These are phyloP conservation scores for Cheilosia vernalis DNA, from an alignment of 2,888 invertebrate genomes.

Conservation along the genomic window DNA sequence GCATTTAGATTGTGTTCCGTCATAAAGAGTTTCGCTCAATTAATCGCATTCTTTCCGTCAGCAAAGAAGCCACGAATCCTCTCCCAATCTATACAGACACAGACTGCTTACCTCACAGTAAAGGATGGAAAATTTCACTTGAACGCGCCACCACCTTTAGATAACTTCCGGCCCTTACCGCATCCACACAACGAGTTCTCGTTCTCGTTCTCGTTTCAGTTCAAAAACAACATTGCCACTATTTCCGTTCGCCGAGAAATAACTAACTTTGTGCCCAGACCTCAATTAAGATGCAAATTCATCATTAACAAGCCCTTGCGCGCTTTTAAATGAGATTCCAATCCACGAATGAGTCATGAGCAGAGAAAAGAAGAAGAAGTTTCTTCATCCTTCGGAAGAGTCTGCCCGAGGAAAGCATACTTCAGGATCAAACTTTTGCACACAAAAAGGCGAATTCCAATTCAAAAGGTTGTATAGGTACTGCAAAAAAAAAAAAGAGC, in stretches of 20 bases:
- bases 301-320: constrained; percentile 60
- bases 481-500: constrained; percentile 1
- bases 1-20: too few species aligned
- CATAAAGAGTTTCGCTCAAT: too few species aligned
- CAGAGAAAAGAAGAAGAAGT: constrained; percentile 19
- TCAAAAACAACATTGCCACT: neutral
- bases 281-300: constrained; percentile 69
- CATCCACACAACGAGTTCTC: neutral
- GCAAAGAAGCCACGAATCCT: too few species aligned
- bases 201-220: neutral
- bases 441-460: constrained; percentile 32
- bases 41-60: too few species aligned
- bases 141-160: too few species aligned
- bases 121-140: too few species aligned
- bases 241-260: constrained; percentile 11
- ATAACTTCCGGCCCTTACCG: neutral
- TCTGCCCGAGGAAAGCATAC: constrained; percentile 24
- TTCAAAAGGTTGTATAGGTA: constrained; percentile 46
- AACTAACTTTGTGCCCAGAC: constrained; percentile 27
- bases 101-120: too few species aligned
- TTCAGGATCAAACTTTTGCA: constrained; percentile 30
- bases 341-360: constrained; percentile 38
- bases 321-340: constrained; percentile 55
- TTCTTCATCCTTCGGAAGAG: constrained; percentile 15
- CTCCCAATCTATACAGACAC: too few species aligned